Evolutionary conservation across 2,113 vertebrate species (phyloP), one percentile per base, ranked within the genome.

Genomic region (Willisornis vidua): DNA sequence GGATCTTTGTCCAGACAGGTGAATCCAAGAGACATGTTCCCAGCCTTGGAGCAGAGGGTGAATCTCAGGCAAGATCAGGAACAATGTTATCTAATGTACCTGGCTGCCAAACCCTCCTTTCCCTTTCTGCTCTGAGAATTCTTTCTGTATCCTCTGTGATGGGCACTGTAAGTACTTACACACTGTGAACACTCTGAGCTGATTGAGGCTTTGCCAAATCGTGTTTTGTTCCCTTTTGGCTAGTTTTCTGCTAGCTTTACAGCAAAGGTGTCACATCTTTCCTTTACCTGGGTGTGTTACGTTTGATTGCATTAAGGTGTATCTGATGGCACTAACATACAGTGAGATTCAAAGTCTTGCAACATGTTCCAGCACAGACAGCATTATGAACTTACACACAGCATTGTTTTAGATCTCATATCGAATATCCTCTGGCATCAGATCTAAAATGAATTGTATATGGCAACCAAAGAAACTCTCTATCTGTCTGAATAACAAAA

Each of bases 341-440:
- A 23, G 63, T 18, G 10, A 51, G 72, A 96, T 93, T 96, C 89
- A 95, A 93, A 93, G 93, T 18, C 73, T 23, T 68, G 55, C 62
- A 95, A 91, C 95, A 61, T 96, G 95, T 96, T 92, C 85, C 41
- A 0, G 90, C 91, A 87, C 76, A 90, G 93, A 72, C 89, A 87
- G 74, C 81, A 41, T 54, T 71, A 77, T 65, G 93, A 75, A 67
- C 57, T 85, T 74, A 89, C 93, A 87, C 81, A 68, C 1, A 59
- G 52, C 0, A 0, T 29, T 91, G 90, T 95, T 95, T 96, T 55
- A 89, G 95, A 94, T 94, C 95, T 96, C 9, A 2, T 97, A 96
- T 97, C 66, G 82, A 97, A 96, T 96, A 95, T 91, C 94, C 94
- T 95, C 93, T 97, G 96, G 96, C 96, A 97, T 68, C 75, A 94